phyloP scores from a whole-genome alignment of 64 coral and sea anemone species.

The Platygyra sinensis region DNA sequence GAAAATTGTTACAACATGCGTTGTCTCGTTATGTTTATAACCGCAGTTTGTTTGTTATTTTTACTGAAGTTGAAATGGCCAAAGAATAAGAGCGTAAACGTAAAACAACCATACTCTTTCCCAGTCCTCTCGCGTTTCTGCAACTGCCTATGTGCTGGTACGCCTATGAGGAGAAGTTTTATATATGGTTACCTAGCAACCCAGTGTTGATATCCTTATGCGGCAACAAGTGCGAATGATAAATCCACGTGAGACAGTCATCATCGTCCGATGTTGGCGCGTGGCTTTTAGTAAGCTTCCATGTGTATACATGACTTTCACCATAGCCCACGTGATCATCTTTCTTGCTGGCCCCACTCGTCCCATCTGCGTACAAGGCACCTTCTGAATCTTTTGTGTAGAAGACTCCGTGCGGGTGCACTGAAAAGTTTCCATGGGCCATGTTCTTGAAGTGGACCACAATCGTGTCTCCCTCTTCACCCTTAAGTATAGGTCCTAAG shows the following conservation, averaged over 20 bases:
- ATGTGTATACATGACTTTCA: constrained; percentile 43
- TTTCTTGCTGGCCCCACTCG: constrained; percentile 30
- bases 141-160: too few relatives aligned
- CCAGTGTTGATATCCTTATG: constrained; percentile 84
- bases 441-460: constrained; percentile 75
- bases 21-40: too few relatives aligned
- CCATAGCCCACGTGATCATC: constrained; percentile 55
- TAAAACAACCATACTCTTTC: too few relatives aligned
- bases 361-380: constrained; percentile 68
- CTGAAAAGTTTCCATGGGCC: constrained; percentile 50
- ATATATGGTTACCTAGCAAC: constrained; percentile 59
- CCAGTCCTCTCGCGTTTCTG: too few relatives aligned
- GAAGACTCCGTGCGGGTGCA: constrained; percentile 83
- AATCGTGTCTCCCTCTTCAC: constrained; percentile 79
- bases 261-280: constrained; percentile 57
- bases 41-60: too few relatives aligned
- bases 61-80: too few relatives aligned
- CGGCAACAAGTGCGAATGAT: constrained; percentile 80
- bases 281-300: constrained; percentile 52
- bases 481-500: constrained; percentile 75
- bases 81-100: too few relatives aligned
- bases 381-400: constrained; percentile 79
- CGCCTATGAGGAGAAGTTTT: too few relatives aligned
- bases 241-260: constrained; percentile 78
- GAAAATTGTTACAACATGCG: too few relatives aligned